Conservation (phyloP, 2,888 invertebrate genomes). For the Monoplex corrugatus region DNA sequence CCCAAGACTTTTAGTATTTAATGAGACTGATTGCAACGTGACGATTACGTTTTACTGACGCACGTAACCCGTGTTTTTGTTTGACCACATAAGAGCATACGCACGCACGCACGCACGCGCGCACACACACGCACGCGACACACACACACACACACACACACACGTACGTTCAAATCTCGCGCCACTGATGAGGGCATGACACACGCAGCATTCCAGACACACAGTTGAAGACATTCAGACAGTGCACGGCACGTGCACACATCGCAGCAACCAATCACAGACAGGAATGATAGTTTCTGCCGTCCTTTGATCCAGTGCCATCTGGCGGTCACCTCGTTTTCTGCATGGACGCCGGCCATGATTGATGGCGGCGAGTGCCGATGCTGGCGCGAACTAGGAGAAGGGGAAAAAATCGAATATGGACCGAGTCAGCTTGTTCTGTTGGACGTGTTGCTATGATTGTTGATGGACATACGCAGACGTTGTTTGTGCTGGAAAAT, state of each 20-base stretch:
- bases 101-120: no score
- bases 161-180: neutral
- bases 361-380: neutral
- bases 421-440: neutral
- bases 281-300: conserved; percentile 20
- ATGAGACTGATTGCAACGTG: no score
- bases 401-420: neutral
- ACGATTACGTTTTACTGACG: no score
- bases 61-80: no score
- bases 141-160: neutral
- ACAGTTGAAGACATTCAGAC: neutral
- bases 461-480: no score
- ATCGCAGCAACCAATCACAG: conserved; percentile 25
- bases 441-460: neutral
- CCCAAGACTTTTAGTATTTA: no score
- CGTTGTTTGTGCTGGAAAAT: no score
- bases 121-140: no score
- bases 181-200: neutral
- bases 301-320: conserved; percentile 18
- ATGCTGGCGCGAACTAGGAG: neutral
- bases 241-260: conserved; percentile 16
- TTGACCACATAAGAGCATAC: no score
- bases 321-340: conserved; percentile 33
- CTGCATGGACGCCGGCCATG: neutral
- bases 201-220: neutral